Evolutionary conservation across 1,140 invertebrate species (phyloP), one percentile per base, ranked within the genome.

Genomic region (Acromyrmex heyeri): DNA sequence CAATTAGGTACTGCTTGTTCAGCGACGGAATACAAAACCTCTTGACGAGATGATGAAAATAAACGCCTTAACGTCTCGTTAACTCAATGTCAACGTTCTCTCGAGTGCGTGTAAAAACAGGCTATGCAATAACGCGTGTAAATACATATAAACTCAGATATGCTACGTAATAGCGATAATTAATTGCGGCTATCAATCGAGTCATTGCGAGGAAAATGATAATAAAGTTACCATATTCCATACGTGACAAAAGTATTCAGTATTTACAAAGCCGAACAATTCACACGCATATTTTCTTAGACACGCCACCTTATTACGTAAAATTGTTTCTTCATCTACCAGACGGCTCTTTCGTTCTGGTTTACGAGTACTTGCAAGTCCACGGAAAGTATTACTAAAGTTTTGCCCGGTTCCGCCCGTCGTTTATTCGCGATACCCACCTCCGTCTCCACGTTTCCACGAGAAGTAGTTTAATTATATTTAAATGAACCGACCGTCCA

Each of bases 401-500:
- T 72, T 73, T 8, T 7, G 34, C 34, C 34, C 7, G 34, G 8
- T 44, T 44, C 8, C 53, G 18, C 5, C 38, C 44, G 55, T 30
- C 59, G 27, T 64, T 59, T 65, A 65, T 65, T 27, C 73, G 57
- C 55, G 44, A 48, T 21, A 10, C 34, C 24, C 34, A 27, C 53
- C 16, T 59, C 34, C 53, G 38, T 14, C n/a, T 14, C 34, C 55
- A 18, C 59, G 55, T 34, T 30, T 24, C 4, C 38, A 48, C 14
- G 69, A 38, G 24, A 59, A 73, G 34, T 75, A 75, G 38, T 75
- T 83, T 83, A 83, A 83, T 83, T 83, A 83, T 61, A 83, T 83
- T 83, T 61, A 73, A 83, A 83, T 83, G 73, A 62, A 62, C 55
- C 24, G 2, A 24, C 18, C 18, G 18, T 61, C 24, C 24, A 2